Conservation (phyloP, 2,113 vertebrate species). For the Hydrolagus affinis region DNA sequence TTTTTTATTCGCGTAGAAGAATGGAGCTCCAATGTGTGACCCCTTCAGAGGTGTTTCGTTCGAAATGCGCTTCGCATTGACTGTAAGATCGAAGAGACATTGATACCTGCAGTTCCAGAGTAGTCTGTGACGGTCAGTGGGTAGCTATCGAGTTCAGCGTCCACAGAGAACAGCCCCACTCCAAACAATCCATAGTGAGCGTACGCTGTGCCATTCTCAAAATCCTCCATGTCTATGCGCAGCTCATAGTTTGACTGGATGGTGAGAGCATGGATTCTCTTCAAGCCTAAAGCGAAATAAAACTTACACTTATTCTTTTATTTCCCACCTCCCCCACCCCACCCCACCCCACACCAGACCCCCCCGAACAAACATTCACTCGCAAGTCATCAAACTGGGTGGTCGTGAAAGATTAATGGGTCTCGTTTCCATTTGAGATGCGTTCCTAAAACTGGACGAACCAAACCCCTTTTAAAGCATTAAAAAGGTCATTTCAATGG, state of each 20-base stretch:
- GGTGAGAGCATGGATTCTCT: constrained; percentile 78
- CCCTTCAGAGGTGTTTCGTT: too few species aligned
- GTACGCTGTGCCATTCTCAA: constrained; percentile 83
- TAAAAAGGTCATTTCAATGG: too few species aligned
- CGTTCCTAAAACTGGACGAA: too few species aligned
- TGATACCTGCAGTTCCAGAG: constrained; percentile 81
- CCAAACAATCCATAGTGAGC: constrained; percentile 82
- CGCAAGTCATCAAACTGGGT: too few species aligned
- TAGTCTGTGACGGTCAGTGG: constrained; percentile 80
- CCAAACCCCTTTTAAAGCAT: too few species aligned
- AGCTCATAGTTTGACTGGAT: constrained; percentile 86
- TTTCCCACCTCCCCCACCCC: too few species aligned
- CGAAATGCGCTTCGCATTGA: too few species aligned
- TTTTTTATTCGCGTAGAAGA: too few species aligned
- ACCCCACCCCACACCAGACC: accelerated
- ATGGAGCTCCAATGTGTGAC: too few species aligned
- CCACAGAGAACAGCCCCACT: constrained; percentile 88
- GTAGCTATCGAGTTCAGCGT: constrained; percentile 89
- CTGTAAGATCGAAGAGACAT: neutral
- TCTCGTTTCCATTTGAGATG: too few species aligned
- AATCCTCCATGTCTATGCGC: constrained; percentile 86
- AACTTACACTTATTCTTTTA: accelerated
- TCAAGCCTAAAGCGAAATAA: constrained; percentile 61
- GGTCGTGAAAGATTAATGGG: too few species aligned
- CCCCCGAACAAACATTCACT: neutral